Conservation (phyloP, 2,888 invertebrate species). For the Hirtodrosophila confusa region DNA sequence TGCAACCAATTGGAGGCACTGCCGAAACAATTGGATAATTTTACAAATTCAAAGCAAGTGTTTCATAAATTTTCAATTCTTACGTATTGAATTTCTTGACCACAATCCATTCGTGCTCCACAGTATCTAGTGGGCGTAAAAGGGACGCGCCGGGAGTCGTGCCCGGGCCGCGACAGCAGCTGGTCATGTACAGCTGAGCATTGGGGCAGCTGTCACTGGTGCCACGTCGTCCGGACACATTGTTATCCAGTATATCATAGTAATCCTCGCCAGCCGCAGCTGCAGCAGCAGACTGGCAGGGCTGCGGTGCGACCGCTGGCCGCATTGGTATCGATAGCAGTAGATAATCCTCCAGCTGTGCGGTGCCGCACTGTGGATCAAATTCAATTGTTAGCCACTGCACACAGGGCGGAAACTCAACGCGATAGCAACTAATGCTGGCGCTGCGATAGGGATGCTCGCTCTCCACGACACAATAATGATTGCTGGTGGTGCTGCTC, state of each 20-base stretch:
- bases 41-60: too few species aligned
- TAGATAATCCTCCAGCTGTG: conserved; percentile 95
- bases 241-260: conserved; percentile 82
- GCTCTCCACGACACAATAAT: conserved; percentile 96
- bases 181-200: conserved; percentile 71
- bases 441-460: conserved; percentile 98
- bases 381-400: conserved; percentile 97
- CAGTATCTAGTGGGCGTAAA: conserved; percentile 45
- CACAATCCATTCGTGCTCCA: conserved; percentile 86
- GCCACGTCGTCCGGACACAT: conserved; percentile 50
- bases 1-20: conserved; percentile 90
- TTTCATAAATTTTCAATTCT: conserved; percentile 28
- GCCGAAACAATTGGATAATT: neutral
- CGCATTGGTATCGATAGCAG: conserved; percentile 88
- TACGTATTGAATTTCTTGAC: conserved; percentile 88
- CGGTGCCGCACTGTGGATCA: conserved; percentile 95
- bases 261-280: conserved; percentile 72
- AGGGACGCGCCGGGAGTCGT: conserved; percentile 56
- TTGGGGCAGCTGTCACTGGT: conserved; percentile 33
- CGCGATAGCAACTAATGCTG: conserved; percentile 92
- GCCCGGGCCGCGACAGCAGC: conserved; percentile 64
- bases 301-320: conserved; percentile 50
- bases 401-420: conserved; percentile 93
- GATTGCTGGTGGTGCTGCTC: conserved; percentile 89
- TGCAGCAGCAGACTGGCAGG: conserved; percentile 38